Conservation (phyloP, 2,888 invertebrate species). For the Cryptops parisi region DNA sequence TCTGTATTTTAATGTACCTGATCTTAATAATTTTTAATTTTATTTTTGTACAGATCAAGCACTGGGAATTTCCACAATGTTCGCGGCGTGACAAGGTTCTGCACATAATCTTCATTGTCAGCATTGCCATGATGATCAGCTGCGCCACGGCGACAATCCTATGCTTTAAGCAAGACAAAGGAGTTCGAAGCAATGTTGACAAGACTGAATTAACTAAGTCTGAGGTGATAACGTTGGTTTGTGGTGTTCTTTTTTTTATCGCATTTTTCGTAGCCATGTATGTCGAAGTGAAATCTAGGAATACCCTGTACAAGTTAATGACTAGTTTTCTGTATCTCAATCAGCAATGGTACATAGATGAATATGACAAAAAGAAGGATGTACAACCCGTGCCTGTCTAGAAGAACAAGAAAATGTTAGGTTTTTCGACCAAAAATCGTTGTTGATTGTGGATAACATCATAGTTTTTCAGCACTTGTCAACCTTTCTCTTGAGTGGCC, state of each 20-base stretch:
- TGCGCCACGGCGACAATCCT: constrained; percentile 38
- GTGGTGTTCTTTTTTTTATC: constrained; percentile 39
- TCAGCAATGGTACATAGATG: constrained; percentile 36
- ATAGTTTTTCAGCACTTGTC: no score
- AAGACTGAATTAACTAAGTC: constrained; percentile 33
- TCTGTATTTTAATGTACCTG: no score
- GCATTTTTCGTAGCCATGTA: constrained; percentile 42
- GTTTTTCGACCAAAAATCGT: no score
- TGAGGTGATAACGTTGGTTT: constrained; percentile 38
- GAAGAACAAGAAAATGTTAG: no score
- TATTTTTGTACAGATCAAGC: constrained; percentile 31
- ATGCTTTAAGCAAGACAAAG: constrained; percentile 36
- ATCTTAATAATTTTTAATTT: not conserved
- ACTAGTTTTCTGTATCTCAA: constrained; percentile 32
- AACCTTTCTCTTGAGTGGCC: no score
- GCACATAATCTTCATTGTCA: constrained; percentile 36
- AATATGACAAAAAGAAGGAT: constrained; percentile 31
- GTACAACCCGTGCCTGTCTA: constrained; percentile 17
- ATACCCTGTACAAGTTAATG: constrained; percentile 35
- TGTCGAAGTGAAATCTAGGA: constrained; percentile 38
- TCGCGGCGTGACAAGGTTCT: constrained; percentile 36
- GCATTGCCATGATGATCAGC: constrained; percentile 36
- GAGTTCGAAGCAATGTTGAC: constrained; percentile 23
- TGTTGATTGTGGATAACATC: no score
- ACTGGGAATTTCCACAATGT: constrained; percentile 37